A percentile compares a stretch with the other conserved stretches of the same genome.
Conservation (phyloP, 1,140 invertebrate species). For the Bombus soroeensis region DNA sequence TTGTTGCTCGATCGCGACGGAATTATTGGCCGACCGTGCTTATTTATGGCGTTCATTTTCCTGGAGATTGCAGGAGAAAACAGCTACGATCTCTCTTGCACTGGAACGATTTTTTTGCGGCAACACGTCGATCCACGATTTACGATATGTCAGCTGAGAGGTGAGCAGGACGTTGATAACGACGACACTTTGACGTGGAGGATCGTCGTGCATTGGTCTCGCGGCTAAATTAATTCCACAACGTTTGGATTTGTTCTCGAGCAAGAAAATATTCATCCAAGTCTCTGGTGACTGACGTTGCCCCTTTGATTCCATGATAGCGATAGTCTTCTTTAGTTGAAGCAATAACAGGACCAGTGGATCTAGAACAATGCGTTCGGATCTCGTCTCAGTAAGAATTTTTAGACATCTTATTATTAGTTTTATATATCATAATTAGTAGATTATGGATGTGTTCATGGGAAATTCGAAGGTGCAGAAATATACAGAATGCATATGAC, state of each 20-base stretch:
- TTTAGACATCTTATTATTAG: not conserved
- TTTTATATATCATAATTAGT: not conserved
- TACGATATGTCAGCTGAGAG: conserved; percentile 62
- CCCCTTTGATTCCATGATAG: not conserved
- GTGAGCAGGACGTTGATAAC: conserved; percentile 69
- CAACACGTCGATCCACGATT: conserved; percentile 63
- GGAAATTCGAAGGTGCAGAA: not conserved
- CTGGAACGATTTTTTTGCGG: conserved; percentile 41
- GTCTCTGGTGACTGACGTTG: not conserved
- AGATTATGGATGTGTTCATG: not conserved
- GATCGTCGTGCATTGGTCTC: conserved; percentile 40
- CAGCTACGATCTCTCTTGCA: conserved; percentile 37
- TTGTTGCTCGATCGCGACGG: conserved; percentile 75
- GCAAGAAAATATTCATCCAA: not conserved
- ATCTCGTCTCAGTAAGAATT: no score
- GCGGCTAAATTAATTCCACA: conserved; percentile 50
- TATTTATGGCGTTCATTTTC: conserved; percentile 82
- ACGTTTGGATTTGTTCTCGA: conserved; percentile 10
- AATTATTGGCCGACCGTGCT: conserved; percentile 80
- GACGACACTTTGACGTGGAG: conserved; percentile 65
- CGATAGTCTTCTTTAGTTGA: not conserved
- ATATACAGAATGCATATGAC: not conserved
- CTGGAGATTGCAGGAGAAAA: conserved; percentile 69
- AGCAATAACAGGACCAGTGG: not conserved
- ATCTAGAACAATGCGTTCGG: no score